Percentiles rank a stretch among this genome's conserved stretches.
These are phyloP conservation scores for Nephila pilipes DNA, from an alignment of 1,140 invertebrate genomes.

Conservation along the genomic window DNA sequence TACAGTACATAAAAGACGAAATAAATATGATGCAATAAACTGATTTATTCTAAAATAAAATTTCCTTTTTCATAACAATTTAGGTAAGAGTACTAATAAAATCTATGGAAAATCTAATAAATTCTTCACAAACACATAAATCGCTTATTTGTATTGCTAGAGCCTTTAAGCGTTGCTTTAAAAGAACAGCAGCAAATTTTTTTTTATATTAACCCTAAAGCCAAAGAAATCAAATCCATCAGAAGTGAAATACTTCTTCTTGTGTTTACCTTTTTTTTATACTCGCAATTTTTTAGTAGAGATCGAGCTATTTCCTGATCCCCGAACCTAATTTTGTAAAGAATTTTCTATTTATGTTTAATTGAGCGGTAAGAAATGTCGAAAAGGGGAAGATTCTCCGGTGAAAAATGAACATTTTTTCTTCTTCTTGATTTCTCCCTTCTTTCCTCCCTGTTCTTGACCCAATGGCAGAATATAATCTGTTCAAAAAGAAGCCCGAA, in stretches of 20 bases:
- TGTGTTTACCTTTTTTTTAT: background rate
- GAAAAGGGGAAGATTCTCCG: constrained; percentile 6
- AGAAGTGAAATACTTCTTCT: background rate
- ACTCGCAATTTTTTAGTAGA: too few species aligned
- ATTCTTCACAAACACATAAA: too few species aligned
- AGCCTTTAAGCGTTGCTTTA: too few species aligned
- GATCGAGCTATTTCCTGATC: constrained; percentile 30
- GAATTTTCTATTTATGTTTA: constrained; percentile 75
- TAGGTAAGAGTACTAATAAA: too few species aligned
- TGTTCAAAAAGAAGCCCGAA: background rate
- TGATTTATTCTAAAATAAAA: too few species aligned
- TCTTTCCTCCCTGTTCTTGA: constrained; percentile 29
- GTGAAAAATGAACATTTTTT: constrained; percentile 66
- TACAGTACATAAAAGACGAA: too few species aligned
- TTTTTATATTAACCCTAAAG: too few species aligned
- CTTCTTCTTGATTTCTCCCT: constrained; percentile 16
- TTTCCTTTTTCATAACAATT: too few species aligned
- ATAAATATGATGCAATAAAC: too few species aligned
- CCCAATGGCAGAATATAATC: constrained; percentile 38
- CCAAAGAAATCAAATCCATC: constrained; percentile 4
- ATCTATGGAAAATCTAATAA: too few species aligned
- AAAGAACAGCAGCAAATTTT: too few species aligned
- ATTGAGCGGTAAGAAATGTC: constrained; percentile 68
- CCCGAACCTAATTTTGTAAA: constrained; percentile 73
- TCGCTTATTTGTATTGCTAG: too few species aligned